Conservation (phyloP, 2,113 vertebrate genomes). For the Gopherus evgoodei region DNA sequence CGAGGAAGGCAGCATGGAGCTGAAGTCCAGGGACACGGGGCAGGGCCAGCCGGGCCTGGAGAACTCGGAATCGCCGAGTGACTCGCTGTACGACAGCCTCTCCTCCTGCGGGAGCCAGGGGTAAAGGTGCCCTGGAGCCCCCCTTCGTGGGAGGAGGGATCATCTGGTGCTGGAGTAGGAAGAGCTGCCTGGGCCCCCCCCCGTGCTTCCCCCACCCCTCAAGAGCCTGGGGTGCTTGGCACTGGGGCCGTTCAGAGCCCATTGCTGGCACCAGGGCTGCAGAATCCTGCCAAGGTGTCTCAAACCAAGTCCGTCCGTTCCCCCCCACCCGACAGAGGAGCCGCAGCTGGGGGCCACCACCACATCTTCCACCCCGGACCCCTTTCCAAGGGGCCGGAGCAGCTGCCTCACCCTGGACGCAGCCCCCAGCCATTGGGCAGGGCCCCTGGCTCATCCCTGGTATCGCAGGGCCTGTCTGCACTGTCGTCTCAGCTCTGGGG, state of each 20-base stretch:
- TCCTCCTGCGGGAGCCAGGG: slow-evolving; percentile 97
- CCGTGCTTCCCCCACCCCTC: not conserved
- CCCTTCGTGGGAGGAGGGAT: not conserved
- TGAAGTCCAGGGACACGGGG: slow-evolving; percentile 81
- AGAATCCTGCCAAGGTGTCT: not conserved
- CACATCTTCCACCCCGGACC: not conserved
- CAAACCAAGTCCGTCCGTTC: not conserved
- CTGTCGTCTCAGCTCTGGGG: too few species aligned
- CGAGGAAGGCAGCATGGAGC: slow-evolving; percentile 87
- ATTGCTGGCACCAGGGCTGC: not conserved
- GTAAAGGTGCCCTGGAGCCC: slow-evolving; percentile 70
- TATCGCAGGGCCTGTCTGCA: not conserved
- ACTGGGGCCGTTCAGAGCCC: not conserved
- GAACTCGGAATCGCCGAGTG: slow-evolving; percentile 94
- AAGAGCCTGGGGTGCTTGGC: not conserved
- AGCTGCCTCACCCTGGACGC: not conserved
- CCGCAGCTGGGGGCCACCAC: not conserved
- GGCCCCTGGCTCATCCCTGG: not conserved
- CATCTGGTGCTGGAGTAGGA: not conserved
- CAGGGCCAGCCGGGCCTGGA: slow-evolving; percentile 88
- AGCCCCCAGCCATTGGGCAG: too few species aligned
- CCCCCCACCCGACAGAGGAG: too few species aligned
- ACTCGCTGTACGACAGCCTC: slow-evolving; percentile 95
- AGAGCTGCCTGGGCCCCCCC: too few species aligned
- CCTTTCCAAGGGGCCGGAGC: not conserved